phyloP scores from a whole-genome alignment of 2,797 vertebrate species.

The Alcedo quadribrachys region DNA sequence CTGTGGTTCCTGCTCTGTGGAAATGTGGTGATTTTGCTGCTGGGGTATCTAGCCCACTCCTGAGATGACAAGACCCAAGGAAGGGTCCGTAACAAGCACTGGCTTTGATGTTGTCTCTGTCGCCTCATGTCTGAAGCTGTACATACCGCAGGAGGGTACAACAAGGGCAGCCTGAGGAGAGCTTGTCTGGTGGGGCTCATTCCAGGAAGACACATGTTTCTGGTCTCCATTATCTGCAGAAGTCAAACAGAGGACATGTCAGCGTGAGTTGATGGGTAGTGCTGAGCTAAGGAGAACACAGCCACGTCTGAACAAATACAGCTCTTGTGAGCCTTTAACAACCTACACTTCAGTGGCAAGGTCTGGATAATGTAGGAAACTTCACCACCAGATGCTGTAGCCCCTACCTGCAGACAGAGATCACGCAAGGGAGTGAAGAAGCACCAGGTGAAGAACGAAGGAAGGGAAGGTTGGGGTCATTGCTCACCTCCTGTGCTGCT shows the following conservation, averaged over 20 bases:
- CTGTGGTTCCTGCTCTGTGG: neutral
- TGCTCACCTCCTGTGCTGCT: neutral
- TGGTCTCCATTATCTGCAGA: conserved; percentile 56
- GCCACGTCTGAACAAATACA: neutral
- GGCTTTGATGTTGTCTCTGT: conserved; percentile 51
- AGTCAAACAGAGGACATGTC: conserved; percentile 59
- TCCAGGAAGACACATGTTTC: conserved; percentile 8
- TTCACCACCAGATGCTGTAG: neutral
- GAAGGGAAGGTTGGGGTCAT: neutral
- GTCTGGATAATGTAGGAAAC: neutral
- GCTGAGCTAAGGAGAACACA: conserved; percentile 43
- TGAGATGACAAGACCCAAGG: conserved; percentile 35
- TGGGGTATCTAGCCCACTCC: conserved; percentile 17
- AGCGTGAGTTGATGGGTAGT: neutral
- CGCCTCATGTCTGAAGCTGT: conserved; percentile 13
- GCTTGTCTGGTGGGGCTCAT: neutral
- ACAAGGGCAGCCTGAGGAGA: conserved; percentile 49
- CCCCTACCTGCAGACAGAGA: neutral
- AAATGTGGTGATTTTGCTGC: conserved; percentile 10
- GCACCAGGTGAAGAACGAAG: rapidly evolving
- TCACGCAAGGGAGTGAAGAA: neutral
- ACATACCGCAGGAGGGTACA: neutral
- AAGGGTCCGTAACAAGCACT: neutral
- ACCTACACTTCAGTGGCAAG: neutral
- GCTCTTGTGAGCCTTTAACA: conserved; percentile 1